phyloP scores from a whole-genome alignment of 2,888 invertebrate genomes.

The Aporophyla nigra region DNA sequence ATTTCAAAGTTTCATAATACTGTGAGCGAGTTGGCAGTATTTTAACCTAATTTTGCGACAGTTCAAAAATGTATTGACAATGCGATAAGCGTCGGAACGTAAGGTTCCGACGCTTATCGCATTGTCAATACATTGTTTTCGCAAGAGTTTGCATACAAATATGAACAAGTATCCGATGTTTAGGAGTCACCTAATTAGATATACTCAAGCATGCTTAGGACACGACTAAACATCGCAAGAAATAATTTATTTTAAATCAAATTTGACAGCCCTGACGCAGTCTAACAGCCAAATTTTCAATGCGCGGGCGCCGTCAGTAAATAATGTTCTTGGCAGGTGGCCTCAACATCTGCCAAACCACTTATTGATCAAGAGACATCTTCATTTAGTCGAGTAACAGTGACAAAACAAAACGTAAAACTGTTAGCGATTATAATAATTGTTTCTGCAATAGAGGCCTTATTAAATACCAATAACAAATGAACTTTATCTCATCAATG shows the following conservation, averaged over 20 bases:
- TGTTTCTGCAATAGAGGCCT: not conserved
- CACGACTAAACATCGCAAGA: not conserved
- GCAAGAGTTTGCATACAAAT: conserved; percentile 72
- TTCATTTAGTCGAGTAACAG: conserved; percentile 56
- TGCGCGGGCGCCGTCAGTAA: conserved; percentile 51
- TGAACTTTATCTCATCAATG: conserved; percentile 53
- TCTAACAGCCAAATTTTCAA: conserved; percentile 46
- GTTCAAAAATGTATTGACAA: conserved; percentile 76
- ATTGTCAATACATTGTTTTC: conserved; percentile 80
- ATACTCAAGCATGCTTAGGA: conserved; percentile 24
- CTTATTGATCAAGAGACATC: conserved; percentile 67
- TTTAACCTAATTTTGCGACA: conserved; percentile 70
- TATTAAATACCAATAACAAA: conserved; percentile 43
- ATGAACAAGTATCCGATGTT: conserved; percentile 62
- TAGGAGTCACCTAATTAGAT: conserved; percentile 58
- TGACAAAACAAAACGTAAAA: conserved; percentile 9
- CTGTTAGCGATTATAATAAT: not conserved
- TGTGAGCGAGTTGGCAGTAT: conserved; percentile 51
- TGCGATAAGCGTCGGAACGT: conserved; percentile 82
- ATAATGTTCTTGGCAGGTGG: conserved; percentile 62
- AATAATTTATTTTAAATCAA: not conserved
- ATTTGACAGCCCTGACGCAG: conserved; percentile 44
- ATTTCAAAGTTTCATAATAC: conserved; percentile 31
- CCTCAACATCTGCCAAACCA: conserved; percentile 67
- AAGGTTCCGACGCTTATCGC: no score